Evolutionary conservation across 1,140 invertebrate genomes (phyloP).

Genomic region (Apocrypta bakeri): DNA sequence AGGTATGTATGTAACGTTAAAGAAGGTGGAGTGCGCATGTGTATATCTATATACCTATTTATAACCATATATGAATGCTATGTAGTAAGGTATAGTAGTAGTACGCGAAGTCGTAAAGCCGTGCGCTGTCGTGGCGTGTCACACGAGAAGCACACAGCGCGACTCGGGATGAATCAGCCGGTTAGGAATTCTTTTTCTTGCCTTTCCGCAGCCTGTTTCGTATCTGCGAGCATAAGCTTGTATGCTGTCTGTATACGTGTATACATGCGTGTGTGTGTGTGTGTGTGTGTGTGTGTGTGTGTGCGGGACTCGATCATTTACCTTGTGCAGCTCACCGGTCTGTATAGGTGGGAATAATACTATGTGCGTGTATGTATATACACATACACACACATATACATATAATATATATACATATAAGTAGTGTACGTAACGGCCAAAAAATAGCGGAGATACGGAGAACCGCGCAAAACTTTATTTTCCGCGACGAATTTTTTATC

Average conservation of each 20-base stretch:
- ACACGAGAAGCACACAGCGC: constrained; percentile 7
- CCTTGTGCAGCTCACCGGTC: constrained; percentile 11
- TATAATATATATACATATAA: not conserved
- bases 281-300: too few relatives aligned
- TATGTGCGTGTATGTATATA: too few relatives aligned
- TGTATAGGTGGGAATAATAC: too few relatives aligned
- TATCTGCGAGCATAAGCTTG: not conserved
- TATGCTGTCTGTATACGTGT: too few relatives aligned
- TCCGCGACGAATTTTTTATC: not conserved
- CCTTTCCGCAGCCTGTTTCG: not conserved
- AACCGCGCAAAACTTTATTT: not conserved
- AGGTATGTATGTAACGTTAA: too few relatives aligned
- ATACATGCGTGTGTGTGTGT: too few relatives aligned
- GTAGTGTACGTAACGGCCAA: not conserved
- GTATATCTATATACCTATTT: too few relatives aligned
- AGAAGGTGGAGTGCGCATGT: too few relatives aligned
- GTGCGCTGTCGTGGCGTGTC: constrained; percentile 1
- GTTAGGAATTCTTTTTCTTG: constrained; percentile 48
- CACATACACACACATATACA: too few relatives aligned
- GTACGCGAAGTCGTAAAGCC: not conserved
- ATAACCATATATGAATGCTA: too few relatives aligned
- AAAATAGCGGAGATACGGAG: not conserved
- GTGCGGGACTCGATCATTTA: constrained; percentile 40
- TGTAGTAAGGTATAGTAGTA: not conserved
- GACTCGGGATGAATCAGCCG: constrained; percentile 42